phyloP scores from a whole-genome alignment of 2,888 invertebrate species.

The Synergus umbraculus region DNA sequence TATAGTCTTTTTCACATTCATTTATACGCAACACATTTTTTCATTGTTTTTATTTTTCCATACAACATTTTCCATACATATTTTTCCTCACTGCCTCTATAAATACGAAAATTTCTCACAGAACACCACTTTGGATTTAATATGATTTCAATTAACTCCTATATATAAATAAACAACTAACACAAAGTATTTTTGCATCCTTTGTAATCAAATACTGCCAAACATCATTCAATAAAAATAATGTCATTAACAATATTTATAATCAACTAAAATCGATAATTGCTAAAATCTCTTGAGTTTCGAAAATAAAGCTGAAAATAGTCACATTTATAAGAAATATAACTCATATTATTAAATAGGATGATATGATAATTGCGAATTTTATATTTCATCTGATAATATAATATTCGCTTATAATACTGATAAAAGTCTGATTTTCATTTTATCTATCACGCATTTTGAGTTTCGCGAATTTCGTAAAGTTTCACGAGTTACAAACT shows the following conservation, averaged over 20 bases:
- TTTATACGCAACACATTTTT: conserved; percentile 18
- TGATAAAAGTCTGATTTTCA: background rate
- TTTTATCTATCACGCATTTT: background rate
- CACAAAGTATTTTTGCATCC: background rate
- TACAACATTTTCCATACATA: background rate
- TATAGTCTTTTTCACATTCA: background rate
- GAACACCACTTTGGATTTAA: conserved; percentile 11
- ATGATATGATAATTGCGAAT: background rate
- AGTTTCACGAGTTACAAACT: background rate
- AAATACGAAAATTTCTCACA: background rate
- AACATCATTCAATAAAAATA: conserved; percentile 11
- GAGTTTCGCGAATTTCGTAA: background rate
- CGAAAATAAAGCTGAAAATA: background rate
- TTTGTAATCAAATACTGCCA: background rate
- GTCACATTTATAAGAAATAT: background rate
- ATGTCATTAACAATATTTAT: background rate
- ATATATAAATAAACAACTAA: background rate
- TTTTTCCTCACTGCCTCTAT: background rate
- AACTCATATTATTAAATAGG: background rate
- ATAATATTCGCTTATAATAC: background rate
- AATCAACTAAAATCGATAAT: background rate
- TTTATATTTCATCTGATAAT: background rate
- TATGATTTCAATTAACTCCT: conserved; percentile 19
- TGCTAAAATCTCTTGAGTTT: background rate
- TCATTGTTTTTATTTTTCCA: background rate